Evolutionary conservation across 1,140 invertebrate genomes (phyloP), one percentile per base, ranked within the genome.

Genomic region (Nautilus pompilius): DNA sequence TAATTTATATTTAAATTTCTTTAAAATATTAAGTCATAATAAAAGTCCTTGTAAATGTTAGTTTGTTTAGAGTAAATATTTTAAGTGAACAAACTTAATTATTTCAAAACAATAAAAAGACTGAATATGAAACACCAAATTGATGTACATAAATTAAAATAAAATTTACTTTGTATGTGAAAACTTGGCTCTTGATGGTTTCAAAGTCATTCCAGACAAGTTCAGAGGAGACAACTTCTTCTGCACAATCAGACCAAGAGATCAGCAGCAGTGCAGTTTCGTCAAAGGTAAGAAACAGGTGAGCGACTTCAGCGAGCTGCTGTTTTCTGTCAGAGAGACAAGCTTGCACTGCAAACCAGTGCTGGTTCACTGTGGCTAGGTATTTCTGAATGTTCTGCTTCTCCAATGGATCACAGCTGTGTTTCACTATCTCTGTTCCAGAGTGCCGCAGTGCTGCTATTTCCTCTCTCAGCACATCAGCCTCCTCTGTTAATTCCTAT

Each of bases 261-360:
- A 90, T 88, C 3, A 97, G 89, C 65, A 89, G 85, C 69, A 91
- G 88, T 70, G 95, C 89, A 48, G 94, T 85, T 55, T 90, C 87
- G 58, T 94, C 85, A 86, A 96, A 96, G 51, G 90, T 86, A 54
- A 91, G 89, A 87, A 92, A 93, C 13, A 93, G 89, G 72, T 95
- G 93, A 66, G 94, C 85, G 30, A 90, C 91, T 75, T 95, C 93
- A 29, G 90, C 90, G 29, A 96, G 88, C 75, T 92, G 86, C 78
- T 34, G 86, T 83, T 60, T 89, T 85, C 58, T 87, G 82, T 83
- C 85, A 65, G 90, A 90, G 73, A 93, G 82, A 73, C 88, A 84
- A 5, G 86, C 85, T 26, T 93, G 86, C 2, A 92, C 80, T 15
- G 89, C 84, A 59, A 87, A 87, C 93, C 93, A 96, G 69, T 89